Percentiles rank a stretch among this genome's conserved stretches.
Evolutionary conservation across 2,888 invertebrate genomes (phyloP).

Genomic region (Beris morrisii): DNA sequence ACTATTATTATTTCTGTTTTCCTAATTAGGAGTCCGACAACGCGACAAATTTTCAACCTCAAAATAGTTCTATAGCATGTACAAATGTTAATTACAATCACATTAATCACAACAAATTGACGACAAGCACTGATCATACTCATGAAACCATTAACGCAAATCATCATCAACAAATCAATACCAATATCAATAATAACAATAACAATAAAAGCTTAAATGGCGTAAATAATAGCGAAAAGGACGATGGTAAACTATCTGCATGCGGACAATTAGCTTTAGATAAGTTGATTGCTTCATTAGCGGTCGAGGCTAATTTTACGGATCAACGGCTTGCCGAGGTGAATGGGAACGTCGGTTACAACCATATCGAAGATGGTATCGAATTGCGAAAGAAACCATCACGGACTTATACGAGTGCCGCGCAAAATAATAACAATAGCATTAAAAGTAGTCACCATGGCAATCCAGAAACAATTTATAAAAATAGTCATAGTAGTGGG

Average conservation of each 20-base stretch:
- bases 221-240: background rate
- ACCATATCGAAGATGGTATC: background rate
- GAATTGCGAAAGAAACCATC: background rate
- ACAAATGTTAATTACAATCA: slow-evolving; percentile 16
- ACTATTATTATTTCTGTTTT: slow-evolving; percentile 35
- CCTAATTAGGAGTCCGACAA: slow-evolving; percentile 41
- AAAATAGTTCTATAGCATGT: slow-evolving; percentile 33
- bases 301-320: slow-evolving; percentile 42
- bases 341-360: background rate
- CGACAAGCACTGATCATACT: background rate
- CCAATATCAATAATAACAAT: slow-evolving; percentile 36
- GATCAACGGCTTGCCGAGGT: slow-evolving; percentile 39
- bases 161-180: slow-evolving; percentile 35
- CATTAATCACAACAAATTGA: slow-evolving; percentile 4
- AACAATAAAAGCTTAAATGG: slow-evolving; percentile 34
- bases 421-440: background rate
- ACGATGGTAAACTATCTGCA: background rate
- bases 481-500: background rate
- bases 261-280: slow-evolving; percentile 43
- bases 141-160: slow-evolving; percentile 8
- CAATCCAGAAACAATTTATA: slow-evolving; percentile 36
- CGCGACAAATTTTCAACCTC: slow-evolving; percentile 38
- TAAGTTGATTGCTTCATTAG: slow-evolving; percentile 42
- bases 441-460: background rate
- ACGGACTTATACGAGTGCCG: background rate